Evolutionary conservation across 2,113 vertebrate genomes (phyloP).

Genomic region (Saguinus midas): DNA sequence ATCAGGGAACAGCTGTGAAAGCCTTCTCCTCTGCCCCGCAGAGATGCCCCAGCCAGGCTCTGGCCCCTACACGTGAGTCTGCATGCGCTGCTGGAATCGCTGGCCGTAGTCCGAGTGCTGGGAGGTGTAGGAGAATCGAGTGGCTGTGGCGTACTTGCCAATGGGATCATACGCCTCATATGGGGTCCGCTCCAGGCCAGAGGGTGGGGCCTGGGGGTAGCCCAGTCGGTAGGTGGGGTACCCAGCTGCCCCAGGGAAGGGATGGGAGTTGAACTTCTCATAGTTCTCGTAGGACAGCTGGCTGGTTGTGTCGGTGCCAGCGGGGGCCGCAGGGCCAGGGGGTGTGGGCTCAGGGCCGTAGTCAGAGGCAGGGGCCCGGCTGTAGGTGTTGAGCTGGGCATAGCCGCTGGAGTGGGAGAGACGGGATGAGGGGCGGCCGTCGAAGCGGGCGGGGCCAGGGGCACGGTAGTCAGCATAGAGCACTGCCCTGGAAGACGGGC

Average conservation of each 20-base stretch:
- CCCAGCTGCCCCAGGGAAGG: constrained; percentile 82
- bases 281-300: constrained; percentile 93
- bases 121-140: constrained; percentile 94
- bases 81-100: constrained; percentile 97
- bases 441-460: constrained; percentile 88
- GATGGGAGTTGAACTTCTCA: constrained; percentile 87
- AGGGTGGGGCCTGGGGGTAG: constrained; percentile 84
- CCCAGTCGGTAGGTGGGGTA: constrained; percentile 91
- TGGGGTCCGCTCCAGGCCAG: constrained; percentile 80
- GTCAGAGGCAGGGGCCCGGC: constrained; percentile 79
- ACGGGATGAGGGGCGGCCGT: constrained; percentile 90
- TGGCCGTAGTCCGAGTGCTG: constrained; percentile 95
- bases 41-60: constrained; percentile 50
- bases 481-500: constrained; percentile 88
- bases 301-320: constrained; percentile 83
- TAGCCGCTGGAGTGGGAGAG: constrained; percentile 94
- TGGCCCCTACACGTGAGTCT: constrained; percentile 93
- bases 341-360: constrained; percentile 70
- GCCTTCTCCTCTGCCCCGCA: constrained; percentile 75
- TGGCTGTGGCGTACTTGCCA: constrained; percentile 88
- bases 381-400: constrained; percentile 93
- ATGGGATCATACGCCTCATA: constrained; percentile 84
- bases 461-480: constrained; percentile 92
- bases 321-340: constrained; percentile 62
- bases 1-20: constrained; percentile 81